Conservation (phyloP, 2,797 vertebrate species). For the Carduelis carduelis region DNA sequence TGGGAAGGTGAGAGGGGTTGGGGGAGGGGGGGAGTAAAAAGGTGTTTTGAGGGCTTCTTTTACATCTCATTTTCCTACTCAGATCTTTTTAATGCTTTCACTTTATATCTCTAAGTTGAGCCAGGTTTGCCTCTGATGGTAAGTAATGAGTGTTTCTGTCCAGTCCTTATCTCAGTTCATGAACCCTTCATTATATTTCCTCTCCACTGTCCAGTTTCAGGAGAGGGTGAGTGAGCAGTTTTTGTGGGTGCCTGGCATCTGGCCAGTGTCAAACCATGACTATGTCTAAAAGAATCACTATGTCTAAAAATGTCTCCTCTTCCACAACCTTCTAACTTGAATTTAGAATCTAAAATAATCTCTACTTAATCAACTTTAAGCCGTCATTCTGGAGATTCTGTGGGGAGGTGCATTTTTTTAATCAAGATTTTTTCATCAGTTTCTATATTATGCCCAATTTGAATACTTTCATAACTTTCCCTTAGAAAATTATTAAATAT, state of each 20-base stretch:
- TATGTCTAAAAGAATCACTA: not conserved
- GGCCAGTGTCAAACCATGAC: too few species aligned
- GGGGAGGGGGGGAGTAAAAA: too few species aligned
- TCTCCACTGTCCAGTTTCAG: not conserved
- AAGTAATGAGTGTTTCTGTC: accelerated
- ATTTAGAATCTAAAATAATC: not conserved
- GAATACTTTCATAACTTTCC: not conserved
- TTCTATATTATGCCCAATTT: not conserved
- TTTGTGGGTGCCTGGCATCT: not conserved
- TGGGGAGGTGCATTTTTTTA: not conserved
- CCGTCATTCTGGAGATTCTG: not conserved
- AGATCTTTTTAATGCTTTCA: not conserved
- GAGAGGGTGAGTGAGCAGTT: not conserved
- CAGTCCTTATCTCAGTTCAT: not conserved
- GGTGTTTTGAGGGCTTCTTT: not conserved
- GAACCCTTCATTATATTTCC: not conserved
- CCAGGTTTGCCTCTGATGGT: not conserved
- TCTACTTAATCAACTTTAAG: not conserved
- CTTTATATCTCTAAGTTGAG: not conserved
- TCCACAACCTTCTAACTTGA: not conserved
- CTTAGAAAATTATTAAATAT: not conserved
- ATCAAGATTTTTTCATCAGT: not conserved
- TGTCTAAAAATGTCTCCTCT: not conserved
- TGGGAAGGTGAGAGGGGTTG: not conserved
- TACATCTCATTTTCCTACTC: not conserved